Evolutionary conservation across 2,113 vertebrate genomes (phyloP).

Genomic region (Notarius lentiginosus): DNA sequence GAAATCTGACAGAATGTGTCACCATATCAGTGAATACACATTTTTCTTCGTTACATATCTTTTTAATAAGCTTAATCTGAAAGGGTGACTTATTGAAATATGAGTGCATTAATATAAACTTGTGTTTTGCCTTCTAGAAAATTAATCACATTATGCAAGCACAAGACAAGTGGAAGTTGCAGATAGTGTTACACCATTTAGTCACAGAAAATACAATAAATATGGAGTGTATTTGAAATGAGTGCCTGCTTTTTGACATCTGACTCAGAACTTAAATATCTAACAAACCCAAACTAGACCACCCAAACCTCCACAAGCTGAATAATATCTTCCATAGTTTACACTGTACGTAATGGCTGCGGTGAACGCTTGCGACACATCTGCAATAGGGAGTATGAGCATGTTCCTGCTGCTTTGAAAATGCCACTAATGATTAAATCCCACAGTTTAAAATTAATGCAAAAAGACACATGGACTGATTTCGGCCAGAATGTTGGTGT

Average conservation of each 20-base stretch:
- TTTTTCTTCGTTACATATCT: background rate
- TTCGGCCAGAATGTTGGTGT: background rate
- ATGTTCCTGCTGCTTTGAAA: background rate
- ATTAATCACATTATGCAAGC: background rate
- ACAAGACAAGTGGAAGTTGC: background rate
- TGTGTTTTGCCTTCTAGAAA: background rate
- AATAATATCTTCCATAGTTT: slow-evolving; percentile 10
- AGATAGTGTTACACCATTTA: background rate
- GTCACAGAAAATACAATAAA: slow-evolving; percentile 28
- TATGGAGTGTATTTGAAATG: background rate
- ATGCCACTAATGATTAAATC: background rate
- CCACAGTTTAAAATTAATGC: background rate
- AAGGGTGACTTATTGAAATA: background rate
- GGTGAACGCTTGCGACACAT: background rate
- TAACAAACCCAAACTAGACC: background rate
- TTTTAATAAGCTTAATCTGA: background rate
- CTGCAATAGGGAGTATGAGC: background rate
- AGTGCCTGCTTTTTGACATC: background rate
- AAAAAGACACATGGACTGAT: background rate
- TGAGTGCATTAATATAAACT: background rate
- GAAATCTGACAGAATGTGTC: background rate
- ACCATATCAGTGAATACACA: background rate
- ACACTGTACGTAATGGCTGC: background rate
- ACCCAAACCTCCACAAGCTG: slow-evolving; percentile 17
- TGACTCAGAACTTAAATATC: slow-evolving; percentile 15